These are phyloP conservation scores for Drosophila hamatofila DNA, from an alignment of 2,888 invertebrate genomes.

Conservation along the genomic window DNA sequence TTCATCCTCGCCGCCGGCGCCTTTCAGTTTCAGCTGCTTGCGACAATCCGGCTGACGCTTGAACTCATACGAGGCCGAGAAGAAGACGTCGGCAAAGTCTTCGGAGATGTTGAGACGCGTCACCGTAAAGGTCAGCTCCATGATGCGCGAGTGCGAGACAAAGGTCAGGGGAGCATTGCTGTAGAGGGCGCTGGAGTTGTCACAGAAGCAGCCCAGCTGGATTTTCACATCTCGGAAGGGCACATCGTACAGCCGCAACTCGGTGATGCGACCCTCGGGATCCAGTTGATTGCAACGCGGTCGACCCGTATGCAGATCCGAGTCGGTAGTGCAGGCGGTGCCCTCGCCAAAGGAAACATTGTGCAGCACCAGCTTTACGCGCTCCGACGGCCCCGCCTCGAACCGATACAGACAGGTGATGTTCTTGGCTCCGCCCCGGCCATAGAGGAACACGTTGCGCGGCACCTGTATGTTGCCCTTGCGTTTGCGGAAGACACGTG, in stretches of 20 bases:
- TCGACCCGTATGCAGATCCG: conserved; percentile 90
- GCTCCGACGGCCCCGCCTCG: conserved; percentile 89
- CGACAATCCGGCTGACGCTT: conserved; percentile 89
- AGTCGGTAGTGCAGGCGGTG: conserved; percentile 89
- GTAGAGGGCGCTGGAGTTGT: conserved; percentile 88
- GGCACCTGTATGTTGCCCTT: conserved; percentile 89
- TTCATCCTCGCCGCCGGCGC: conserved; percentile 89
- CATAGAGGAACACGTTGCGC: conserved; percentile 92
- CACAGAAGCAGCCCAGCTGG: conserved; percentile 92
- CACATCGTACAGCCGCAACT: conserved; percentile 88
- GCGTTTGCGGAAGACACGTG: conserved; percentile 88
- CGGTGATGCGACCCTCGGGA: conserved; percentile 86
- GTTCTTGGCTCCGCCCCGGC: conserved; percentile 92
- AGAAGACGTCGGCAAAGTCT: conserved; percentile 93
- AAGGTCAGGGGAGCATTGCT: conserved; percentile 88
- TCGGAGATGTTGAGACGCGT: conserved; percentile 91
- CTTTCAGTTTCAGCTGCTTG: conserved; percentile 88
- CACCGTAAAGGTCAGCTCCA: conserved; percentile 92
- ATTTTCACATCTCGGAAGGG: conserved; percentile 89
- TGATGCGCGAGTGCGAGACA: conserved; percentile 88
- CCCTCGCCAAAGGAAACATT: conserved; percentile 91
- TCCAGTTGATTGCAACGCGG: conserved; percentile 87
- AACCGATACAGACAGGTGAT: conserved; percentile 92
- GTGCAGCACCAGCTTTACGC: conserved; percentile 89
- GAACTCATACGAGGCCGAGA: conserved; percentile 90